Evolutionary conservation across 2,797 vertebrate genomes (phyloP).

Genomic region (Eulemur mongoz): DNA sequence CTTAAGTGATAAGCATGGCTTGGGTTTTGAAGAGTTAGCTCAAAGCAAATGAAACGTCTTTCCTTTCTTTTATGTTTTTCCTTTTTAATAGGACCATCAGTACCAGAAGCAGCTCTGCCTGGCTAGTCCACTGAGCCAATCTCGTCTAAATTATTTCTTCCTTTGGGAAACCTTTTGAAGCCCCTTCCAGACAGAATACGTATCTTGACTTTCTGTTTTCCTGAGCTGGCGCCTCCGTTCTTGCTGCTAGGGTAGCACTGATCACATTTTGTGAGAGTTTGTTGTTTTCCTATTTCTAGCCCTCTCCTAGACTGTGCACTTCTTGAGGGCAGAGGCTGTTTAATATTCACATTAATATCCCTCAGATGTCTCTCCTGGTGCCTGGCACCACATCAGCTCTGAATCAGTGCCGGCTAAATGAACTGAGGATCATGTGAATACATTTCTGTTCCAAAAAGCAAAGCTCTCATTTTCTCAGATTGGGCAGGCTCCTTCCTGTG

Average conservation of each 20-base stretch:
- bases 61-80: background rate
- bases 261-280: slow-evolving; percentile 77
- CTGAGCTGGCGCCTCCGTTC: background rate
- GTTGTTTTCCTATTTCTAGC: slow-evolving; percentile 79
- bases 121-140: background rate
- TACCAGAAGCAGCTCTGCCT: background rate
- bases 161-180: background rate
- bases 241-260: slow-evolving; percentile 75
- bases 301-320: background rate
- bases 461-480: background rate
- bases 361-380: background rate
- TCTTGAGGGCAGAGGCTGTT: background rate
- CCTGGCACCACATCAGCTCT: background rate
- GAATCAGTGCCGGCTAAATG: background rate
- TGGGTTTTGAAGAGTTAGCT: background rate
- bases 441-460: background rate
- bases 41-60: background rate
- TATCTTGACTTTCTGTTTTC: background rate
- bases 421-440: background rate
- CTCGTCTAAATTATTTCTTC: background rate
- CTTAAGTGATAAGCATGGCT: background rate
- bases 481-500: slow-evolving; percentile 29
- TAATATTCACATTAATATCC: too few species aligned
- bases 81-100: background rate
- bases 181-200: background rate